phyloP scores from a whole-genome alignment of 2,797 vertebrate species.

The Lithobates pipiens region DNA sequence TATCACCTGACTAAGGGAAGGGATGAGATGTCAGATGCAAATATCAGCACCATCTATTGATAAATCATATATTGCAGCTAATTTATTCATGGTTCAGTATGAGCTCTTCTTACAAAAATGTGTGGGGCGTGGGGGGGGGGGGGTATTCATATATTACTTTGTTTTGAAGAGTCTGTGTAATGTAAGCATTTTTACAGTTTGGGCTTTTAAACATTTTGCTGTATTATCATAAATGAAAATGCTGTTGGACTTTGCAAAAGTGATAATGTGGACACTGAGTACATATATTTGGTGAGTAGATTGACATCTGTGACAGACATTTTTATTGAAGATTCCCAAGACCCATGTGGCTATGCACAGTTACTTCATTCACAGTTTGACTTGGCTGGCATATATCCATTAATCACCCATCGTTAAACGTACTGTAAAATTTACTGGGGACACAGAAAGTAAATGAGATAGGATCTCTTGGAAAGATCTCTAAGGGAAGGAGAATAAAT shows the following conservation, averaged over 20 bases:
- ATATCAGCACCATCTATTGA: neutral
- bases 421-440: neutral
- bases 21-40: neutral
- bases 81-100: neutral
- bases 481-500: conserved; percentile 44
- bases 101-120: neutral
- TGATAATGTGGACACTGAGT: neutral
- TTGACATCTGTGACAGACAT: neutral
- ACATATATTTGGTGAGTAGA: neutral
- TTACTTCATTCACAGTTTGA: neutral
- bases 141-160: neutral
- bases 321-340: conserved; percentile 27
- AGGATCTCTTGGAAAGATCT: conserved; percentile 29
- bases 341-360: conserved; percentile 4
- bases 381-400: neutral
- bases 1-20: too few relatives aligned
- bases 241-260: neutral
- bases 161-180: neutral
- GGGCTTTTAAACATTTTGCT: too few relatives aligned
- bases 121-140: too few relatives aligned
- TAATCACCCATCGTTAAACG: neutral
- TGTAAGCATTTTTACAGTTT: neutral
- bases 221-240: neutral
- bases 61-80: neutral
- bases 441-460: neutral